Evolutionary conservation across 2,797 vertebrate genomes (phyloP).

Genomic region (Netta rufina): DNA sequence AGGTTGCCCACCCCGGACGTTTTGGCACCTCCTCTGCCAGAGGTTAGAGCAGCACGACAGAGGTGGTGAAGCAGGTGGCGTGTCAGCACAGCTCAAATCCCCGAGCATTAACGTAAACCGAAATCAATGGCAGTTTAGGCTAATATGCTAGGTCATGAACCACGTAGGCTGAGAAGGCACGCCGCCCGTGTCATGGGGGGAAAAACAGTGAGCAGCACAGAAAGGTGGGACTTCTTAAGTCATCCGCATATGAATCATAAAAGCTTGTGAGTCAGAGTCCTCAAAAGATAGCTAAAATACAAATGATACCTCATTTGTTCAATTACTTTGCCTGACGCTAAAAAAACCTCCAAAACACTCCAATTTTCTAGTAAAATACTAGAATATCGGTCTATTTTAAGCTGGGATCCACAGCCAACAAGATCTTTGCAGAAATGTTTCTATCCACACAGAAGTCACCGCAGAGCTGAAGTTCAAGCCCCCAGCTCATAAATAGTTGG

Average conservation of each 20-base stretch:
- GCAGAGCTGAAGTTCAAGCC: background rate
- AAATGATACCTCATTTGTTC: slow-evolving; percentile 23
- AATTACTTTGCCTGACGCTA: slow-evolving; percentile 8
- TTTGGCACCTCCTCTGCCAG: background rate
- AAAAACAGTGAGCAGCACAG: background rate
- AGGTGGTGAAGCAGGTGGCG: background rate
- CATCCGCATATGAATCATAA: slow-evolving; percentile 2
- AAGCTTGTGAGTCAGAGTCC: slow-evolving; percentile 10
- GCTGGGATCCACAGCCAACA: background rate
- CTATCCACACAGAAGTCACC: background rate
- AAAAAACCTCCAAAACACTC: slow-evolving; percentile 13
- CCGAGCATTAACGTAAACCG: background rate
- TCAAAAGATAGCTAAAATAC: background rate
- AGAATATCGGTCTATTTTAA: background rate
- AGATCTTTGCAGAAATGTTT: background rate
- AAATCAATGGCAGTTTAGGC: background rate
- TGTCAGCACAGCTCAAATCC: background rate
- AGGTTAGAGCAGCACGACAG: background rate
- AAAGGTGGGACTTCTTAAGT: slow-evolving; percentile 7
- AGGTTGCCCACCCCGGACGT: background rate
- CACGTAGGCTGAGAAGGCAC: background rate
- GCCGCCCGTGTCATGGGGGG: background rate
- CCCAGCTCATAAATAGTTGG: background rate
- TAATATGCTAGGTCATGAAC: background rate
- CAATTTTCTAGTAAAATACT: slow-evolving; percentile 22